Evolutionary conservation across 2,888 invertebrate species (phyloP).

Genomic region (Oeneis ivallda): DNA sequence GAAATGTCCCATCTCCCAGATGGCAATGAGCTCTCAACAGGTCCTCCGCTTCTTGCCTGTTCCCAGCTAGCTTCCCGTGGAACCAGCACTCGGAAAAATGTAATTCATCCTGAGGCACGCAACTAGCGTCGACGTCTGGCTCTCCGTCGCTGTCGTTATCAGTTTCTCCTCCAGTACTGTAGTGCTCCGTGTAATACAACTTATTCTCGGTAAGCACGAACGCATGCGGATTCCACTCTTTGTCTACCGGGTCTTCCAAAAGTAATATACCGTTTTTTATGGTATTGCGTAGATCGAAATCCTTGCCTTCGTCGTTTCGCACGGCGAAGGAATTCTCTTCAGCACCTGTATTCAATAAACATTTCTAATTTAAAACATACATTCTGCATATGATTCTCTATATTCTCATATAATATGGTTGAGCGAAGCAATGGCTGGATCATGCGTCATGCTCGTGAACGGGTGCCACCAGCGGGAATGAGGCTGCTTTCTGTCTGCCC

Average conservation of each 20-base stretch:
- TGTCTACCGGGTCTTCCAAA: slow-evolving; percentile 93
- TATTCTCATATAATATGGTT: too few relatives aligned
- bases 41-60: slow-evolving; percentile 90
- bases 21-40: slow-evolving; percentile 88
- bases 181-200: slow-evolving; percentile 91
- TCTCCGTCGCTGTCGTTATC: slow-evolving; percentile 84
- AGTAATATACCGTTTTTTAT: slow-evolving; percentile 95
- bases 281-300: slow-evolving; percentile 90
- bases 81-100: slow-evolving; percentile 97
- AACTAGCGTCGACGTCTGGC: slow-evolving; percentile 80
- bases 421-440: too few relatives aligned
- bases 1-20: slow-evolving; percentile 94
- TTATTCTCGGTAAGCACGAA: slow-evolving; percentile 95
- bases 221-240: slow-evolving; percentile 96
- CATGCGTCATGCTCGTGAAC: too few relatives aligned
- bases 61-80: slow-evolving; percentile 92
- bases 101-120: slow-evolving; percentile 91
- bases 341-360: slow-evolving; percentile 64
- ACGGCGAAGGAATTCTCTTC: slow-evolving; percentile 85
- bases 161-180: slow-evolving; percentile 72
- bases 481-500: too few relatives aligned
- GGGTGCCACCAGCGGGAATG: too few relatives aligned
- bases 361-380: neutral
- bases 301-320: slow-evolving; percentile 83
- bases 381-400: too few relatives aligned